Conservation (phyloP, 2,113 vertebrate genomes). For the Maccullochella peelii region DNA sequence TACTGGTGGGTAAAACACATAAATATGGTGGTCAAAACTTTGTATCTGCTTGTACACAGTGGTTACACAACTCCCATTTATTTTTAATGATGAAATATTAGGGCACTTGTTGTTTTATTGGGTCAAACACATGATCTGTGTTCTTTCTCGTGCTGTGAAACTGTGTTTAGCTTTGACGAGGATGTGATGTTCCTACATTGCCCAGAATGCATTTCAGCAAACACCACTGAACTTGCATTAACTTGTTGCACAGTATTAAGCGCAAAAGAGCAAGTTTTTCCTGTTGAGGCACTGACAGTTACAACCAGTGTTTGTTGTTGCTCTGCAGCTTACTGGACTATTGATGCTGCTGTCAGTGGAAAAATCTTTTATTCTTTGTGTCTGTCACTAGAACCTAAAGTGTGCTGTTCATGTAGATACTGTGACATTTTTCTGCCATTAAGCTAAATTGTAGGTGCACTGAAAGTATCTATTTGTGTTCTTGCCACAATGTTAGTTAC, state of each 20-base stretch:
- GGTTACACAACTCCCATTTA: neutral
- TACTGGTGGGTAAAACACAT: slow-evolving; percentile 82
- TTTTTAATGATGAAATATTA: neutral
- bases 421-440: neutral
- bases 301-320: neutral
- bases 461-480: neutral
- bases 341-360: neutral
- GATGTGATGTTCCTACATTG: neutral
- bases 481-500: neutral
- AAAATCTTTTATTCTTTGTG: neutral
- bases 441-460: neutral
- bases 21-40: neutral
- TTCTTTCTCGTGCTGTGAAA: neutral
- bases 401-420: neutral
- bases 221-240: slow-evolving; percentile 21
- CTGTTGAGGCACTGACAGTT: slow-evolving; percentile 50
- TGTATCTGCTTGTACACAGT: neutral
- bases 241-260: slow-evolving; percentile 36
- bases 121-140: neutral
- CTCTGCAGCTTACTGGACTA: neutral
- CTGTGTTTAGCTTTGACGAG: neutral
- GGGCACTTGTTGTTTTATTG: neutral
- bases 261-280: slow-evolving; percentile 60
- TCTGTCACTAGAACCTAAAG: neutral
- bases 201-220: neutral